Evolutionary conservation across 2,113 vertebrate genomes (phyloP).

Genomic region (Dasyprocta punctata): DNA sequence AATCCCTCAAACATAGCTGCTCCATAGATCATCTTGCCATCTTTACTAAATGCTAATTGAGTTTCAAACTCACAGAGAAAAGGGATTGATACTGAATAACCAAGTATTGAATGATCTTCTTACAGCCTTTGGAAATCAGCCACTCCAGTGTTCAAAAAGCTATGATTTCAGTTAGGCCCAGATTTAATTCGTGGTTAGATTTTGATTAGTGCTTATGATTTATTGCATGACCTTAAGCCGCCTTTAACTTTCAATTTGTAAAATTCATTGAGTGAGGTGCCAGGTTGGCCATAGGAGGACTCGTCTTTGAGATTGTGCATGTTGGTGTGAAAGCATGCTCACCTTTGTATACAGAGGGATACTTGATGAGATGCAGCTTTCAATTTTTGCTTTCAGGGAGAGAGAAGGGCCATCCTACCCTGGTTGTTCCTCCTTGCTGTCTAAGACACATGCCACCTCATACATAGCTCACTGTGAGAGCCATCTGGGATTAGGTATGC

Average conservation of each 20-base stretch:
- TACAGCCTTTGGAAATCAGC: conserved; percentile 56
- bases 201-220: conserved; percentile 53
- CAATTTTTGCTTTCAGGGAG: neutral
- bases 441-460: neutral
- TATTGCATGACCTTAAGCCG: conserved; percentile 38
- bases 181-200: conserved; percentile 56
- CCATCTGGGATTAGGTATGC: neutral
- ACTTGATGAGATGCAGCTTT: neutral
- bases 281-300: neutral
- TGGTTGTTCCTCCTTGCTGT: neutral
- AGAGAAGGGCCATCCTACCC: neutral
- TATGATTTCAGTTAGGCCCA: conserved; percentile 28
- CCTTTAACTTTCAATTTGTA: neutral
- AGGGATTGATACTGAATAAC: conserved; percentile 48
- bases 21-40: neutral
- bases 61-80: conserved; percentile 50
- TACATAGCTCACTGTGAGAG: neutral
- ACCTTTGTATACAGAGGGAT: neutral
- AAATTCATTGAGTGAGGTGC: neutral
- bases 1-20: neutral
- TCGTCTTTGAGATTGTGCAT: neutral
- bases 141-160: conserved; percentile 44
- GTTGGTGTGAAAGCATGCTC: rapidly evolving
- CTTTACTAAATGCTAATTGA: conserved; percentile 58
- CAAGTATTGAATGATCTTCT: conserved; percentile 19